A percentile compares a stretch with the other conserved stretches of the same genome.
These are phyloP conservation scores for Spondyliosoma cantharus DNA, from an alignment of 2,797 vertebrate genomes.

Conservation along the genomic window DNA sequence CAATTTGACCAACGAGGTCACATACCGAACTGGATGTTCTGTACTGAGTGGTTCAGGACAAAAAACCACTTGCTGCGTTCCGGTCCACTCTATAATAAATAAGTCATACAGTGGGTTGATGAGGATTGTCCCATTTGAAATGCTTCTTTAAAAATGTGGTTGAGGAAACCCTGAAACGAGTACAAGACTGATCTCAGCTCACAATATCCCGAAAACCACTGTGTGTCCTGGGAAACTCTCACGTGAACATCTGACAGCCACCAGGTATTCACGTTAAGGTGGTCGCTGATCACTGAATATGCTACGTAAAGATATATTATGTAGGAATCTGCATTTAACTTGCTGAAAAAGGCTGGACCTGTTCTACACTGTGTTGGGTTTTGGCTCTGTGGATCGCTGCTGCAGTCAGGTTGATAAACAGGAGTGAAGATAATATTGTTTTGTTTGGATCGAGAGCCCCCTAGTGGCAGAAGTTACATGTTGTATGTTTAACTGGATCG, in stretches of 20 bases:
- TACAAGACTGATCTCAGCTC: not conserved
- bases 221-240: not conserved
- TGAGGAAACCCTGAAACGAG: not conserved
- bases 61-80: not conserved
- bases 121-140: not conserved
- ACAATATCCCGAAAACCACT: not conserved
- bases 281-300: not conserved
- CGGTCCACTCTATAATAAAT: not conserved
- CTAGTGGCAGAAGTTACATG: no score
- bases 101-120: not conserved
- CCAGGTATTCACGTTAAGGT: not conserved
- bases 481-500: not conserved
- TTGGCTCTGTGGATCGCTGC: no score
- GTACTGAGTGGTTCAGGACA: not conserved
- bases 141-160: not conserved
- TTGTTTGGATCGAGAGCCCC: no score
- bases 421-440: no score
- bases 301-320: no score
- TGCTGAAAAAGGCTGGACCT: no score
- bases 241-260: not conserved
- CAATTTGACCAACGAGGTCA: not conserved
- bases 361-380: no score
- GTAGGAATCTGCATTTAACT: no score
- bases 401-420: no score
- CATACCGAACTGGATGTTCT: not conserved